Conservation (phyloP, 2,888 invertebrate genomes). For the Sialis fuliginosa region DNA sequence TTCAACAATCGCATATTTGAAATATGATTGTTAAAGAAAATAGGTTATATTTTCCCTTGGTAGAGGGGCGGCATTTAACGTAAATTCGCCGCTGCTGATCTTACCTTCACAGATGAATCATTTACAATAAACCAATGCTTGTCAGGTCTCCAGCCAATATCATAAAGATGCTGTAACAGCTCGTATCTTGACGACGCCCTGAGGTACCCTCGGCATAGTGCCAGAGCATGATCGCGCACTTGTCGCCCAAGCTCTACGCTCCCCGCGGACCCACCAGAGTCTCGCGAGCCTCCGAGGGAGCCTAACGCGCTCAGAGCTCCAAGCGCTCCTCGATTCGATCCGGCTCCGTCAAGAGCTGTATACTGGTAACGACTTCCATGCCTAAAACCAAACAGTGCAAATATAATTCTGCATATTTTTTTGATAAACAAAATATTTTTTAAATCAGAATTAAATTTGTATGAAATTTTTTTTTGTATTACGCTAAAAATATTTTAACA, state of each 20-base stretch:
- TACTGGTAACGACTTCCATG: constrained; percentile 41
- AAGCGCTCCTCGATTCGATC: constrained; percentile 27
- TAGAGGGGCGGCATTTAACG: too few species aligned
- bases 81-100: too few species aligned
- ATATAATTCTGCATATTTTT: too few species aligned
- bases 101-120: constrained; percentile 50
- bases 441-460: too few species aligned
- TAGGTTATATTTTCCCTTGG: too few species aligned
- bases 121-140: constrained; percentile 86
- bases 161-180: constrained; percentile 58
- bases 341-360: constrained; percentile 40
- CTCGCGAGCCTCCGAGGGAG: constrained; percentile 27
- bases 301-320: constrained; percentile 18
- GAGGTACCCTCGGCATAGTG: constrained; percentile 44
- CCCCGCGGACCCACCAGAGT: constrained; percentile 23
- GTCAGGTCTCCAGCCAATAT: constrained; percentile 67
- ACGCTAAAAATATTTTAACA: too few species aligned
- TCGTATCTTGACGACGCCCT: constrained; percentile 53
- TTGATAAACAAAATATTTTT: too few species aligned
- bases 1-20: too few species aligned
- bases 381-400: constrained; percentile 15
- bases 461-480: neutral
- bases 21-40: too few species aligned
- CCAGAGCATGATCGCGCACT: constrained; percentile 44
- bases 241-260: constrained; percentile 45